Evolutionary conservation across 2,888 invertebrate species (phyloP).

Genomic region (Biston stratarius): DNA sequence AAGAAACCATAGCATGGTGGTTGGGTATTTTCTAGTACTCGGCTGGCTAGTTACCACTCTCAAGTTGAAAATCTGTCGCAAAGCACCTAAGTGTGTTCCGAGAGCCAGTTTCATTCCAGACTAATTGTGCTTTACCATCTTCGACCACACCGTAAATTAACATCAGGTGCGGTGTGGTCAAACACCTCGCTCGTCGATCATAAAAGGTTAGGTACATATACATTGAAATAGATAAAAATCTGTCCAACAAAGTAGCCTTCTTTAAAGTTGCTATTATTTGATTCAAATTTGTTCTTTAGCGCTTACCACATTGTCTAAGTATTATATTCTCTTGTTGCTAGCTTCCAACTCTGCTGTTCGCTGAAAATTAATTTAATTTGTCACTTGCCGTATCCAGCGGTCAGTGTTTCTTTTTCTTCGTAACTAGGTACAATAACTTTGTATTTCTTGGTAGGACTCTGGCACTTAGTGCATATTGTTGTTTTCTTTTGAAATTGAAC

Average conservation of each 20-base stretch:
- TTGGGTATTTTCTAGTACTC: no score
- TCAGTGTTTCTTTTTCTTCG: constrained; percentile 49
- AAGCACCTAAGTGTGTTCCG: no score
- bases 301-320: constrained; percentile 28
- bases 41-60: no score
- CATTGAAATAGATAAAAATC: not conserved
- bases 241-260: not conserved
- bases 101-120: no score
- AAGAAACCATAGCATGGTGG: no score
- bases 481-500: constrained; percentile 55
- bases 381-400: constrained; percentile 61
- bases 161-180: no score
- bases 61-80: no score
- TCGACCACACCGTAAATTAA: no score
- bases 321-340: constrained; percentile 33
- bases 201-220: no score
- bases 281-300: not conserved
- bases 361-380: constrained; percentile 75
- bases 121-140: no score
- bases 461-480: constrained; percentile 32
- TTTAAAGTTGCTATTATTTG: not conserved
- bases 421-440: constrained; percentile 24
- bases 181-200: no score
- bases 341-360: constrained; percentile 50
- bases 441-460: constrained; percentile 42